Base-by-base conservation (phyloP, 2,888 invertebrate species). In the Scaptomyza tumidula region DNA sequence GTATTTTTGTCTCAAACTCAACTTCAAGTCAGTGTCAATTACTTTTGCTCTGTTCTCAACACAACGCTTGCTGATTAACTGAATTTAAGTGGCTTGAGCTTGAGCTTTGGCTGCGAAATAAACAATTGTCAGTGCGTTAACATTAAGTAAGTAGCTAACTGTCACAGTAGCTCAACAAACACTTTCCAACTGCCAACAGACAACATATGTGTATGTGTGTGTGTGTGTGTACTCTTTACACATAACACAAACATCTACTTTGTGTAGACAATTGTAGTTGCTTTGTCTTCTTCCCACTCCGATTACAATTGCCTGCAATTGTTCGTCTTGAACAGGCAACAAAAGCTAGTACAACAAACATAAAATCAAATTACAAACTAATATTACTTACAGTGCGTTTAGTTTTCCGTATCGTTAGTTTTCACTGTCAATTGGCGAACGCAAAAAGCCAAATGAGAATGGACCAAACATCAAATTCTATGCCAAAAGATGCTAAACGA, bases 391-490 rank as follows among this genome's bases (percentile, higher is more conserved):
- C 86, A 82, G 87, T 82, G 82, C 89, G 87, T 90, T 90, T 90
- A 77, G 74, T 89, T 90, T 90, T 87, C 89, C 89, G 78, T 78
- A 80, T 88, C 91, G 85, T 89, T 91, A 82, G 86, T 79, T 90
- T 90, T 90, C 89, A 91, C 90, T 91, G 89, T 78, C 91, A 90
- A 90, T 86, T 89, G 84, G 83, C 77, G 71, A 76, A 70, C 45
- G 77, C 56, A 58, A 61, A 74, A 61, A 60, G 43, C 67, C 54
- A 69, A 78, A 72, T 67, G 70, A 65, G 54, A 57, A 78, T 60
- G 63, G 75, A 60, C 70, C 48, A 57, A 62, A 33, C 70, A 68
- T 75, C 62, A 78, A 56, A 68, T 62, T 62, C 54, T 58, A 52
- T 59, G 52, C 58, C 55, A 56, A 62, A 62, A 68, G 61, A 55